Evolutionary conservation across 64 coral and sea anemone species (phyloP), one percentile per base, ranked within the genome.

Genomic region (Montipora capricornis): DNA sequence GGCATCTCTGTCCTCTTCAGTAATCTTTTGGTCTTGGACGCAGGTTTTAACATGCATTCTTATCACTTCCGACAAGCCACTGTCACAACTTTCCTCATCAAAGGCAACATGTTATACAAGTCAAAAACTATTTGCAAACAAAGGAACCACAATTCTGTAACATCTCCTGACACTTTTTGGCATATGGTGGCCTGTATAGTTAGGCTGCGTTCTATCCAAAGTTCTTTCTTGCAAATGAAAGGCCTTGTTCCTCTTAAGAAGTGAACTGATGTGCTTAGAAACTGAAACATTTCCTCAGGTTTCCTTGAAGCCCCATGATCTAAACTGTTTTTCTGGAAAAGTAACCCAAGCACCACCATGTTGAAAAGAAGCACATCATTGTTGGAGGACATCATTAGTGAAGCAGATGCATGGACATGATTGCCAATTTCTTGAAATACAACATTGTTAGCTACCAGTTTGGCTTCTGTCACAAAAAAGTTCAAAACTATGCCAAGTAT

Each of bases 141-240:
- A 49, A 99, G 83, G 77, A 93, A 89, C 98, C 98, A 99, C 5
- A 99, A 57, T 81, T 99, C 98, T 83, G 88, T 49, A 24, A 96
- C 90, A 49, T 79, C 79, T 14, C 17, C 49, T 95, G 95, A 99
- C 22, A 66, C 68, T 76, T 68, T 20, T 50, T 82, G 50, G 53
- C 90, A 96, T 48, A 10, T 67, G 50, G 5, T 8, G 3, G 68
- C 64, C 9, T 81, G 26, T 45, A 64, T 20, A 8, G 50, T 89
- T 58, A 20, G 4, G 14, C 53, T 37, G 22, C 75, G 11, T 59
- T 49, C 49, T 19, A 6, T 20, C 48, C 49, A 0, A 1, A 47
- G 16, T 76, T 47, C 15, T 24, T 19, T 20, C 11, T 60, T 17
- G 44, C 20, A 48, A 19, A 37, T 5, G 48, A 49, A 20, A 37